Percentiles rank a stretch among this genome's conserved stretches.
Evolutionary conservation across 2,113 vertebrate genomes (phyloP).

Genomic region (Meleagris gallopavo): DNA sequence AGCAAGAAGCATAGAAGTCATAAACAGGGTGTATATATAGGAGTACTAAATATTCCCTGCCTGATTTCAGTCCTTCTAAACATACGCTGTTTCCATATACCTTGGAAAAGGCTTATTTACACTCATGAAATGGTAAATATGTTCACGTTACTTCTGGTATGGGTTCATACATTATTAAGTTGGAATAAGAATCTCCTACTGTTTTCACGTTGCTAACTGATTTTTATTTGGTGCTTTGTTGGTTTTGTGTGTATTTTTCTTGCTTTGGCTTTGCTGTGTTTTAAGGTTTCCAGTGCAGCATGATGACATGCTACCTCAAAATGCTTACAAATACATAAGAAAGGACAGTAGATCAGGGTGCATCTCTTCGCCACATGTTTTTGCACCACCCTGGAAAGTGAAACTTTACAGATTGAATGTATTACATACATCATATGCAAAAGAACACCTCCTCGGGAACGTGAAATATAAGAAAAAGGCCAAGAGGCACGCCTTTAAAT

Average conservation of each 20-base stretch:
- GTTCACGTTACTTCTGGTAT: neutral
- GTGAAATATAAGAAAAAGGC: neutral
- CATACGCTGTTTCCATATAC: neutral
- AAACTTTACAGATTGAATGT: neutral
- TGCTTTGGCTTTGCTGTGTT: neutral
- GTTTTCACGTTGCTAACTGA: neutral
- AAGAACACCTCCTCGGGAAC: neutral
- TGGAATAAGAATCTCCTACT: neutral
- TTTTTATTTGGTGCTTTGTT: neutral
- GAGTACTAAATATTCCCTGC: neutral
- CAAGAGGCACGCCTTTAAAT: neutral
- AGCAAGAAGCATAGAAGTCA: neutral
- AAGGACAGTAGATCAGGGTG: neutral
- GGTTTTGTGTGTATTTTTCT: neutral
- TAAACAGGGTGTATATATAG: fast-evolving
- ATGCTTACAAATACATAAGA: neutral
- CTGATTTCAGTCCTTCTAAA: neutral
- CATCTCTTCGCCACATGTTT: neutral
- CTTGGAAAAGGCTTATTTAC: neutral
- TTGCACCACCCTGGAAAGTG: neutral
- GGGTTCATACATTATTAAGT: neutral
- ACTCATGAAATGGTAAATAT: neutral
- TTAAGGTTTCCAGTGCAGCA: neutral
- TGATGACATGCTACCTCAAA: neutral
- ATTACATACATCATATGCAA: neutral